Conservation (phyloP, 53 echinoderm and acorn worm species). For the Henricia sp. region DNA sequence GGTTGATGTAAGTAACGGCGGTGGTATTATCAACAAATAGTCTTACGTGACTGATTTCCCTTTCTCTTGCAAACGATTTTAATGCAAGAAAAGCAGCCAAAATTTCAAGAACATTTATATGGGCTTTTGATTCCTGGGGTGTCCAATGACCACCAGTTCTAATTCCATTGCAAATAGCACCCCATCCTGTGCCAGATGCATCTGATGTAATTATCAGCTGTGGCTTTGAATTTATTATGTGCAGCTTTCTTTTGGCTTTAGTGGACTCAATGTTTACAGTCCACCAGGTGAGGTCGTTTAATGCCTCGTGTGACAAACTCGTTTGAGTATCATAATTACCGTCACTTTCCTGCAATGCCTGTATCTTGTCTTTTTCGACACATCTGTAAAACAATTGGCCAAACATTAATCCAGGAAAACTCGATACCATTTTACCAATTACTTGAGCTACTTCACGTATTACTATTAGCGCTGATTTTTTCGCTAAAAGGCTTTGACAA, state of each 20-base stretch:
- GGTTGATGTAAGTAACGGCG: slow-evolving; percentile 33
- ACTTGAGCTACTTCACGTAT: neutral
- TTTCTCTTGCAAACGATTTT: neutral
- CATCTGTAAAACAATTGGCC: too few species aligned
- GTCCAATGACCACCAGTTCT: too few species aligned
- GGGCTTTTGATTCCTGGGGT: neutral
- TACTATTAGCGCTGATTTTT: neutral
- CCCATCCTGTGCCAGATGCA: slow-evolving; percentile 23
- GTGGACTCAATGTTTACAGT: neutral
- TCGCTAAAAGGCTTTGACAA: neutral
- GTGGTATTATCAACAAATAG: slow-evolving; percentile 7
- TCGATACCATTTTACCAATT: too few species aligned
- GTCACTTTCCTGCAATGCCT: neutral
- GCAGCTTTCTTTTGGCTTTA: neutral
- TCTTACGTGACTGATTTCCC: neutral
- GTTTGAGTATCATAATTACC: neutral
- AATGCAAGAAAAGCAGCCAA: slow-evolving; percentile 30
- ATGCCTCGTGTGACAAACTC: neutral
- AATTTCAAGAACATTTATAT: slow-evolving; percentile 14
- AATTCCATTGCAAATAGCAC: neutral
- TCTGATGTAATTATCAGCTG: neutral
- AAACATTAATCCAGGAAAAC: too few species aligned
- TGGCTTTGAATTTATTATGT: neutral
- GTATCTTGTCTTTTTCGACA: neutral
- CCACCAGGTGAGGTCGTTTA: slow-evolving; percentile 10